Evolutionary conservation across 1,140 invertebrate species (phyloP), one percentile per base, ranked within the genome.

Genomic region (Rhyzopertha dominica): DNA sequence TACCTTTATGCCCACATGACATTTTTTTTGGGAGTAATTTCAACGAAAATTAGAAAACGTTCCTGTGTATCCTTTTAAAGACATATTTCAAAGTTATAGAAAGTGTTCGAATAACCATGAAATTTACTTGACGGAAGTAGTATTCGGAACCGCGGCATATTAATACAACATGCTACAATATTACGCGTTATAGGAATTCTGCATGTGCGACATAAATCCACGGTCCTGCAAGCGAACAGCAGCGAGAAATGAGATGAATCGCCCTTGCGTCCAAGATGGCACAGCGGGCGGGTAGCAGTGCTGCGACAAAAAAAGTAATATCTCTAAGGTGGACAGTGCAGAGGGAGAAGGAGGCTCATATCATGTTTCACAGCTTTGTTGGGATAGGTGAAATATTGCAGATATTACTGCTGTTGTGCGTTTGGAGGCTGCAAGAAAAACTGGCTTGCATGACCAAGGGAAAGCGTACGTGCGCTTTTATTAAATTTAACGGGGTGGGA

Each of bases 301-400:
- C 36, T 43, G 40, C 16, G 22, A 41, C 23, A 58, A 58, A 59
- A 59, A 46, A 59, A 54, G 51, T 47, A 56, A 56, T 56, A 56
- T 59, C 54, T 50, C 47, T 47, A 31, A 37, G 45, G 44, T 56
- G 56, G 54, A 59, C 56, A 51, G 49, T 12, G 43, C 20, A 45
- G 34, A 43, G 47, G 45, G 45, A 37, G 40, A 49, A 49, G 43
- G 43, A 51, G 54, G 51, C 53, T 58, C 50, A 60, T 58, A 60
- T 58, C 58, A 58, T 56, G 51, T 60, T 58, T 60, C 55, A 48
- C 58, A 58, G 56, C 56, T 60, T 58, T 48, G 49, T 50, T 32
- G 39, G 47, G 51, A 53, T 59, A 52, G 53, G 56, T 48, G 55
- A 56, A 48, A 56, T 59, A 59, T 35, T 45, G 52, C 30, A 46